Evolutionary conservation across 1,140 invertebrate species (phyloP).

Genomic region (Cydia strobilella): DNA sequence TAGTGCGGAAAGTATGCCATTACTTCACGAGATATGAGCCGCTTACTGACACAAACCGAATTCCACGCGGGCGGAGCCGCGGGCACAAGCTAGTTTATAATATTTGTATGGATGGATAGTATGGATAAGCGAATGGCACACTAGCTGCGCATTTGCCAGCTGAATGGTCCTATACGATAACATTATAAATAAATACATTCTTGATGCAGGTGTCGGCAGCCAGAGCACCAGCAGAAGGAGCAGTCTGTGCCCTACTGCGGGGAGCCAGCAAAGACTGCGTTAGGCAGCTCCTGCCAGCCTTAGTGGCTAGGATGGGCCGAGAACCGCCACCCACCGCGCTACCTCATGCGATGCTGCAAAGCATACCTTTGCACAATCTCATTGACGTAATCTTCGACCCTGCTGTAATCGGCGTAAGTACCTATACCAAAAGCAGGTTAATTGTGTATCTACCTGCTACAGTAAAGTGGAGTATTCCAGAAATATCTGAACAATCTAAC

Average conservation of each 20-base stretch:
- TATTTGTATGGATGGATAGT: too few relatives aligned
- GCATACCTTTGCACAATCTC: constrained; percentile 63
- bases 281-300: constrained; percentile 55
- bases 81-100: too few relatives aligned
- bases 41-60: too few relatives aligned
- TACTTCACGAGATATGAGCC: too few relatives aligned
- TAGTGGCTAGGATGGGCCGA: constrained; percentile 53
- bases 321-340: constrained; percentile 63
- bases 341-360: constrained; percentile 64
- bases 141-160: too few relatives aligned
- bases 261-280: constrained; percentile 56
- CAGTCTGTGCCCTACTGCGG: constrained; percentile 64
- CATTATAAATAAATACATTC: neutral
- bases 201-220: constrained; percentile 61
- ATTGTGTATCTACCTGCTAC: too few relatives aligned
- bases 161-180: neutral
- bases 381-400: constrained; percentile 67
- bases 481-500: too few relatives aligned
- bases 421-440: neutral
- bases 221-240: constrained; percentile 66
- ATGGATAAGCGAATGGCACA: too few relatives aligned
- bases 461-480: too few relatives aligned
- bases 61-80: too few relatives aligned
- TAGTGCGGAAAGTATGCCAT: too few relatives aligned
- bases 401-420: constrained; percentile 60